Base-by-base conservation (phyloP, 2,113 vertebrate genomes). In the Podarcis muralis region DNA sequence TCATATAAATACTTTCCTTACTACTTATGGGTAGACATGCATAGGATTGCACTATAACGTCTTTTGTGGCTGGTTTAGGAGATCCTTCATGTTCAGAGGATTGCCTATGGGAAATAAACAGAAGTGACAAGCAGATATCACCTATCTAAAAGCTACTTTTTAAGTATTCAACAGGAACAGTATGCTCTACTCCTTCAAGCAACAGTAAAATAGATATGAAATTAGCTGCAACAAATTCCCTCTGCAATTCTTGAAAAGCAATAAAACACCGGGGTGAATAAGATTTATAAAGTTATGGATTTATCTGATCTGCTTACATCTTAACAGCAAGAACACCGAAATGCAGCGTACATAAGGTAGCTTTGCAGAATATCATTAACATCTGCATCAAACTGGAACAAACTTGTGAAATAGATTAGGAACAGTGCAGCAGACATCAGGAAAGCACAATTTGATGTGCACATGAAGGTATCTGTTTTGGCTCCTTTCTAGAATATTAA, bases 121-220 rank as follows among this genome's bases (percentile, higher is more conserved):
- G 86, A 94, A n/a, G 59, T 65, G 84, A 91, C 79, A 75, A 92
- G 83, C 12, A 91, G 84, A 92, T 89, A 92, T 75, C 15, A 16
- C 86, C n/a, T 35, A 81, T 22, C 86, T 66, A 35, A 87, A 93
- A 89, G 1, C 22, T 66, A 92, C 69, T 16, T 72, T 83, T 40
- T 88, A 89, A 85, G 75, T 82, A 90, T 93, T 93, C 85, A 59
- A 82, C 89, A 77, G 30, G 27, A 93, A 72, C 12, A 88, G 20
- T 79, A 27, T 71, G 83, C 75, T 88, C 75, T 88, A 25, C 65
- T 90, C 92, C 74, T 91, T 80, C 85, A 93, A 90, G 92, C 2
- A 94, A 27, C 48, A 88, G 80, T 12, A 75, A 83, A 89, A 86
- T 89, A 91, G 6, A 0, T 77, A 88, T 82, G 32, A 92, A 93